Evolutionary conservation across 2,113 vertebrate species (phyloP), one percentile per base, ranked within the genome.

Genomic region (Hydropotes inermis): DNA sequence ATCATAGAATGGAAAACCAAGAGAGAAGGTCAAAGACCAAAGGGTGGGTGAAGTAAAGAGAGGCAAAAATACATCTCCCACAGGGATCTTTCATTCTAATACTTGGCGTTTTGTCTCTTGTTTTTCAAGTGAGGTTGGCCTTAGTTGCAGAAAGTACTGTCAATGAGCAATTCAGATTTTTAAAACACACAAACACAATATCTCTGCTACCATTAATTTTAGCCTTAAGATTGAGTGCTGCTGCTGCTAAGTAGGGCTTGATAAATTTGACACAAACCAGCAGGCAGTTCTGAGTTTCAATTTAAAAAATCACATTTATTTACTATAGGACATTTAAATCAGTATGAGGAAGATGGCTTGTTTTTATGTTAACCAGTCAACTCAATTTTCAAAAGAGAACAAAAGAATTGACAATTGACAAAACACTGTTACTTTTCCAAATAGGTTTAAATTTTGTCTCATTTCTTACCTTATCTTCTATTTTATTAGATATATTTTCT

Each of bases 271-370:
- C 5, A 82, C 4, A 76, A 91, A 50, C 47, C 27, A 81, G 3
- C 43, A 76, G 3, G 5, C 12, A 92, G 17, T 76, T 92, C 14
- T 81, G n/a, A 88, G 11, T 97, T 93, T 88, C 28, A 64, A 5
- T 30, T 28, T 1, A 6, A 39, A 70, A 74, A 23, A 39, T 74
- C 9, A 93, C 16, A 82, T 2, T 85, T 74, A 60, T 54, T 89
- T 95, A 78, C n/a, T 76, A 2, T 27, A 7, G 23, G 76, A 58
- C 4, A 82, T 97, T 94, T 88, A 86, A 94, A 78, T 87, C 43
- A 94, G 13, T 17, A n/a, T 83, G 11, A 81, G 1, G 5, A 88
- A 67, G 5, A 79, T 36, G 25, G 23, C 39, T 4, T 84, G 6
- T 61, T 25, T 88, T 50, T 55, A 83, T 57, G 25, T 4, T 60